Evolutionary conservation across 2,797 vertebrate species (phyloP), one percentile per base, ranked within the genome.

Genomic region (Carcharodon carcharias): DNA sequence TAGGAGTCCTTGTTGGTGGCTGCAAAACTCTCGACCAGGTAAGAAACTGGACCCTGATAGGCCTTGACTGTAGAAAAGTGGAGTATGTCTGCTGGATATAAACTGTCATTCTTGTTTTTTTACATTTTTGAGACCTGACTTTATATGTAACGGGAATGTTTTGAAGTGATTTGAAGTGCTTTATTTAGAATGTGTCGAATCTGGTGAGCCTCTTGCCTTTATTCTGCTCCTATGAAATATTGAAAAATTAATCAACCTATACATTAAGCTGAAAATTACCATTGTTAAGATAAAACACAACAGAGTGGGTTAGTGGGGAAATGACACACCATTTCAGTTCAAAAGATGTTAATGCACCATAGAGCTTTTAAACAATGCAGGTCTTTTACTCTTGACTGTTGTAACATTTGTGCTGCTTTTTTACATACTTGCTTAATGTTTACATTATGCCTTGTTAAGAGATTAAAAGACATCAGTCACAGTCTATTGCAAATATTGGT

Each of bases 1-100:
- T 99, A n/a, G 99, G 99, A 0, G 98, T 99, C 87, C 96, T 99
- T 97, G 98, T 99, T 96, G 99, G 99, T 87, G 97, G 97, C 97
- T 99, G 99, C 97, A 99, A 97, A 97, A 99, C 99, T 2, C 97
- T 99, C 96, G 99, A 99, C 97, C 99, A 99, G 99, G 99, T 99
- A 61, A 95, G 97, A 58, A 16, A 61, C 5, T 16, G 35, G 56
- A 67, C 50, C 26, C 5, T n/a, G 2, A 11, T 73, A 73, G 69
- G 12, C 67, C 26, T 23, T 5, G 26, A 16, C 3, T 18, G 31
- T 95, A n/a, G 26, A 77, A 77, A 12, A 11, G 26, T 54, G 7
- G 69, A 50, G 7, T 54, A 28, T 54, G 65, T 26, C n/a, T 65
- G 8, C 50, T 45, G 45, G 58, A n/a, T 61, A 11, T 18, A 16